These are phyloP conservation scores for Schlechtendalia chinensis DNA, from an alignment of 1,140 invertebrate genomes.

Conservation along the genomic window DNA sequence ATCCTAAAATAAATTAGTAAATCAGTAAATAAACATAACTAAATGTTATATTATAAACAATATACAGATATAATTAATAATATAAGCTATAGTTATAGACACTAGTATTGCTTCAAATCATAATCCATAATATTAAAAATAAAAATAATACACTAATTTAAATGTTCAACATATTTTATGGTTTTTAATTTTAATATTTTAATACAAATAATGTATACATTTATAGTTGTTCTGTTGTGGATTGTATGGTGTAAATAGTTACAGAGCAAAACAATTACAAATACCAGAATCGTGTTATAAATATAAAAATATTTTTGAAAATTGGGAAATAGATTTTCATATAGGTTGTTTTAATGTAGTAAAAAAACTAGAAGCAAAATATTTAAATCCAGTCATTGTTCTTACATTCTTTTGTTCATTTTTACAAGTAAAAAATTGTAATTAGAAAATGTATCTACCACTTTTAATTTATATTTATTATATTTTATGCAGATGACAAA, in stretches of 20 bases:
- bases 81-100: no score
- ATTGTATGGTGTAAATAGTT: slow-evolving; percentile 24
- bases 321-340: neutral
- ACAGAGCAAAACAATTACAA: slow-evolving; percentile 12
- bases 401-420: slow-evolving; percentile 27
- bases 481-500: slow-evolving; percentile 29
- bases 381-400: slow-evolving; percentile 29
- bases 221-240: slow-evolving; percentile 35
- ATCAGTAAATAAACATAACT: no score
- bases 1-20: no score
- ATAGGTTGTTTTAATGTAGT: slow-evolving; percentile 7
- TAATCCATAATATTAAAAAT: no score
- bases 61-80: no score
- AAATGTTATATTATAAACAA: no score
- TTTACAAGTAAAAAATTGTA: slow-evolving; percentile 20
- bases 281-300: slow-evolving; percentile 22
- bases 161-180: no score
- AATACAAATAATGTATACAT: neutral
- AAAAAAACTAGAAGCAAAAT: slow-evolving; percentile 24
- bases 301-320: neutral
- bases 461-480: neutral
- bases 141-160: no score
- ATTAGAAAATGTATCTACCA: neutral
- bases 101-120: no score
- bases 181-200: no score